Conservation (phyloP, 1,140 invertebrate species). For the Caenorhabditis remanei region DNA sequence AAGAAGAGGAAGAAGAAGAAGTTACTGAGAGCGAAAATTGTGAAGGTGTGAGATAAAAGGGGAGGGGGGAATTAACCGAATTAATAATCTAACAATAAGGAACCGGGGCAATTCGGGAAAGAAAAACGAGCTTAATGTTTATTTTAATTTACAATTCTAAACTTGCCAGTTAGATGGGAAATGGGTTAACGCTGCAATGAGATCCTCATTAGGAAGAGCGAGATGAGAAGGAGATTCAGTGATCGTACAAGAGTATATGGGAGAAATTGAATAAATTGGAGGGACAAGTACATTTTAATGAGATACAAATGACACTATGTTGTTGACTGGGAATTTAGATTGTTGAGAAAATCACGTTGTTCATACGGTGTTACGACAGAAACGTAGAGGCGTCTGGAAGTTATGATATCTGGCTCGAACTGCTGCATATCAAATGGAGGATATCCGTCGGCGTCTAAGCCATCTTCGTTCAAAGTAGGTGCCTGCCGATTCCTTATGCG, state of each 20-base stretch:
- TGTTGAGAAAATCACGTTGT: slow-evolving; percentile 37
- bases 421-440: slow-evolving; percentile 30
- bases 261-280: background rate
- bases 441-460: background rate
- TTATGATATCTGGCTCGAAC: background rate
- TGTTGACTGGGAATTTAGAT: background rate
- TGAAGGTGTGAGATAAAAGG: background rate
- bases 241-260: background rate
- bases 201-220: background rate
- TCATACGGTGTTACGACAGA: slow-evolving; percentile 8
- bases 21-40: background rate
- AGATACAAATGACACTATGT: slow-evolving; percentile 30
- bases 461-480: slow-evolving; percentile 5
- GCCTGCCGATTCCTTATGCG: slow-evolving; percentile 8
- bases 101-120: background rate
- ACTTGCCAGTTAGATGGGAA: background rate
- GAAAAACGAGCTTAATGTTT: background rate
- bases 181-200: background rate
- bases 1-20: background rate
- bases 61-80: background rate
- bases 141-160: slow-evolving; percentile 35
- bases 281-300: background rate
- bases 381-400: background rate
- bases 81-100: background rate
- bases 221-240: slow-evolving; percentile 15